Conservation (phyloP, 2,888 invertebrate species). For the Heliothis peltigera region DNA sequence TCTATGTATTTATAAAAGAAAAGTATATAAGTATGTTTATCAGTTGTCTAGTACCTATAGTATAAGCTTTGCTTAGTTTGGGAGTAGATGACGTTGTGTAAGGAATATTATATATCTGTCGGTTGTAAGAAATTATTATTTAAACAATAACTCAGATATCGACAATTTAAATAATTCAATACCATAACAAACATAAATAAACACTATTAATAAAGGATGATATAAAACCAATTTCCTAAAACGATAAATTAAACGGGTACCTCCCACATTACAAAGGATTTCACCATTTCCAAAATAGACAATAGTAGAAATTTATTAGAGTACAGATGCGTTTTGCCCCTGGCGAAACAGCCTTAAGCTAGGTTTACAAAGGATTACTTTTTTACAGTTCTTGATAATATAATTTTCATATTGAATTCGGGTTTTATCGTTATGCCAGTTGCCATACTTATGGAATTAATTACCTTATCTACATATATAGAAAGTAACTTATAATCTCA, state of each 20-base stretch:
- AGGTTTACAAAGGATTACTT: neutral
- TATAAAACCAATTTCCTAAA: conserved; percentile 17
- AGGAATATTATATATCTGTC: too few species aligned
- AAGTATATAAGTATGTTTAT: too few species aligned
- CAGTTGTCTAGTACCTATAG: too few species aligned
- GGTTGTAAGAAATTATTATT: too few species aligned
- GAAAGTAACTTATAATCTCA: too few species aligned
- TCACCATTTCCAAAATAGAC: conserved; percentile 25
- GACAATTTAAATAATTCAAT: neutral
- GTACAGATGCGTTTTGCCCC: neutral
- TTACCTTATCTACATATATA: too few species aligned
- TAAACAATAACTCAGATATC: neutral
- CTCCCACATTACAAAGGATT: conserved; percentile 12
- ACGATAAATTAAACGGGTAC: conserved; percentile 1
- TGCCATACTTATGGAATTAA: too few species aligned
- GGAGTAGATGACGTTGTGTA: too few species aligned
- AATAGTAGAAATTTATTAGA: conserved; percentile 15
- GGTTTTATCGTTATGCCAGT: neutral
- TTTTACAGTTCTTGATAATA: neutral
- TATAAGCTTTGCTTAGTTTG: too few species aligned
- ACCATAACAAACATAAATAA: neutral
- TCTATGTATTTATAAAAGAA: too few species aligned
- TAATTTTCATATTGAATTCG: neutral
- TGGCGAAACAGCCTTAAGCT: conserved; percentile 4
- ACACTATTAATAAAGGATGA: conserved; percentile 2